These are phyloP conservation scores for Phalacrocorax pelagicus DNA, from an alignment of 2,113 vertebrate species.

Conservation along the genomic window DNA sequence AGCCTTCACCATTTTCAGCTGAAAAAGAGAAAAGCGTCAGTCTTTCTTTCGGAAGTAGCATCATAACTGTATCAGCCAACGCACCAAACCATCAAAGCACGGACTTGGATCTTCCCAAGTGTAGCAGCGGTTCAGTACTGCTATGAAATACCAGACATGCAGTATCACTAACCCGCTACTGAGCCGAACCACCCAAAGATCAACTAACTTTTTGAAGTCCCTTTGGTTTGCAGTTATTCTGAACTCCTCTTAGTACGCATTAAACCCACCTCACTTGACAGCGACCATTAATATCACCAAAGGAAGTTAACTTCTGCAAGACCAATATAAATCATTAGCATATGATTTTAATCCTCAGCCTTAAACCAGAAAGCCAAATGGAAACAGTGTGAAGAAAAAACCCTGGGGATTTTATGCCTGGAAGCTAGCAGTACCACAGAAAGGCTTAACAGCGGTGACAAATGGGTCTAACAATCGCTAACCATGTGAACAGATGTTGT, in stretches of 20 bases:
- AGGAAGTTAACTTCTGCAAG: background rate
- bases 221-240: background rate
- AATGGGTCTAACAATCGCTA: background rate
- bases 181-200: background rate
- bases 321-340: accelerated
- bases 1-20: constrained; percentile 92
- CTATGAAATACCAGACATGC: accelerated
- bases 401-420: background rate
- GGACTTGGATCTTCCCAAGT: background rate
- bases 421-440: background rate
- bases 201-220: background rate
- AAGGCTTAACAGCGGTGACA: background rate
- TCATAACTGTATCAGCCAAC: accelerated
- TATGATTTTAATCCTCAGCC: background rate
- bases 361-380: background rate
- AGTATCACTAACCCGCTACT: background rate
- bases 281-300: too few relatives aligned
- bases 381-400: background rate
- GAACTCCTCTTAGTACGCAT: background rate
- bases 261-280: background rate
- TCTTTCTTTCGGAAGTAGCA: background rate
- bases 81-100: accelerated
- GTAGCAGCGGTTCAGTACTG: background rate
- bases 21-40: background rate
- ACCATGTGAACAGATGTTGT: background rate